Evolutionary conservation across 2,113 vertebrate species (phyloP).

Genomic region (Melanocharis versteri): DNA sequence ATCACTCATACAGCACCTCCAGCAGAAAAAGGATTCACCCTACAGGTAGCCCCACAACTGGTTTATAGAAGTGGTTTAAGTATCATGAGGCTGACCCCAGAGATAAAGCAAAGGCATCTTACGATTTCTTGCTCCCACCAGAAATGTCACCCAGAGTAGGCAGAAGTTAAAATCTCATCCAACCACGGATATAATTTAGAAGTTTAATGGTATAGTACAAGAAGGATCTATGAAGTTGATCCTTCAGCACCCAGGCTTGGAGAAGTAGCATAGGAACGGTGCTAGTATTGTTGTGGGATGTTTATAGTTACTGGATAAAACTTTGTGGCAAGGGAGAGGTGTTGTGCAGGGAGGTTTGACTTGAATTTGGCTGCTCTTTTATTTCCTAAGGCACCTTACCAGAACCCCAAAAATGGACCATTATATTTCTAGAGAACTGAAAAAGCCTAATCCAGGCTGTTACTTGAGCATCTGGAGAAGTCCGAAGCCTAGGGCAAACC

Average conservation of each 20-base stretch:
- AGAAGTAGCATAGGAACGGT: neutral
- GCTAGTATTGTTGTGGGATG: neutral
- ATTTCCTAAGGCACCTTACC: neutral
- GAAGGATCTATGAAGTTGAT: neutral
- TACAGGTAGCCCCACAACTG: neutral
- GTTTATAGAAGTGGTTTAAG: neutral
- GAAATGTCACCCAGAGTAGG: neutral
- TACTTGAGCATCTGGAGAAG: neutral
- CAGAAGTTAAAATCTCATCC: neutral
- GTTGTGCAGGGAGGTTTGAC: neutral
- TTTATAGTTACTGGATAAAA: neutral
- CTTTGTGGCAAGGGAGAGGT: neutral
- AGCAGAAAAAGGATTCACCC: neutral
- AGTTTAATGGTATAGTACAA: neutral
- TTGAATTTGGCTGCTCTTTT: neutral
- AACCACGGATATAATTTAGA: neutral
- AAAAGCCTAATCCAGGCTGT: neutral
- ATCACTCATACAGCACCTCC: neutral
- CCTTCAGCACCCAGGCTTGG: neutral
- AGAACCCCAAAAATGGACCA: neutral
- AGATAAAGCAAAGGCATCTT: neutral
- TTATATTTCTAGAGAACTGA: neutral
- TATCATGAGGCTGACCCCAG: neutral
- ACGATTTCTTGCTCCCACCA: neutral
- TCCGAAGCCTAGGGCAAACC: neutral